Evolutionary conservation across 1,140 invertebrate genomes (phyloP).

Genomic region (Mya arenaria): DNA sequence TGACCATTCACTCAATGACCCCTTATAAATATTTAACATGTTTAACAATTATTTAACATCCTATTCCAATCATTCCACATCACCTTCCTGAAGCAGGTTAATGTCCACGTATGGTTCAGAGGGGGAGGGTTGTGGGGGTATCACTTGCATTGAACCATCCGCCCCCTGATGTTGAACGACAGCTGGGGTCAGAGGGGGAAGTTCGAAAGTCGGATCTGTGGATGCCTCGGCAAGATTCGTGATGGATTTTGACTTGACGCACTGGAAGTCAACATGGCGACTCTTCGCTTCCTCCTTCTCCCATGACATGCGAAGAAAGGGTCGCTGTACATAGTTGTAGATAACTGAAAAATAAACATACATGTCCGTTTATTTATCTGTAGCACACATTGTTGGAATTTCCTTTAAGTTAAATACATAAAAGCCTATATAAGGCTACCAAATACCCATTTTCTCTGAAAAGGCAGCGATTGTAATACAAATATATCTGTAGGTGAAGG

Average conservation of each 20-base stretch:
- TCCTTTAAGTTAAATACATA: too few relatives aligned
- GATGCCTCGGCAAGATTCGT: slow-evolving; percentile 79
- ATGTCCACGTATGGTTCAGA: slow-evolving; percentile 81
- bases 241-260: slow-evolving; percentile 81
- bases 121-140: slow-evolving; percentile 80
- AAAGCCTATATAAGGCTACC: too few relatives aligned
- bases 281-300: slow-evolving; percentile 99
- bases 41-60: too few relatives aligned
- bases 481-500: too few relatives aligned
- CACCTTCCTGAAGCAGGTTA: slow-evolving; percentile 78
- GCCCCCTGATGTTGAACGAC: slow-evolving; percentile 70
- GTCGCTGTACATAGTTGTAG: slow-evolving; percentile 99
- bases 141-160: slow-evolving; percentile 73
- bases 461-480: too few relatives aligned
- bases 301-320: slow-evolving; percentile 99
- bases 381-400: too few relatives aligned
- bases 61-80: slow-evolving; percentile 68
- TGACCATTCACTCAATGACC: too few relatives aligned
- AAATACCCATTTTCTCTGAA: too few relatives aligned
- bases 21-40: too few relatives aligned
- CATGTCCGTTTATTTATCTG: too few relatives aligned
- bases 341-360: too few relatives aligned
- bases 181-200: slow-evolving; percentile 85
- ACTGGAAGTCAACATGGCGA: slow-evolving; percentile 98
- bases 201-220: slow-evolving; percentile 90